These are phyloP conservation scores for Galeruca laticollis DNA, from an alignment of 2,888 invertebrate species.

Conservation along the genomic window DNA sequence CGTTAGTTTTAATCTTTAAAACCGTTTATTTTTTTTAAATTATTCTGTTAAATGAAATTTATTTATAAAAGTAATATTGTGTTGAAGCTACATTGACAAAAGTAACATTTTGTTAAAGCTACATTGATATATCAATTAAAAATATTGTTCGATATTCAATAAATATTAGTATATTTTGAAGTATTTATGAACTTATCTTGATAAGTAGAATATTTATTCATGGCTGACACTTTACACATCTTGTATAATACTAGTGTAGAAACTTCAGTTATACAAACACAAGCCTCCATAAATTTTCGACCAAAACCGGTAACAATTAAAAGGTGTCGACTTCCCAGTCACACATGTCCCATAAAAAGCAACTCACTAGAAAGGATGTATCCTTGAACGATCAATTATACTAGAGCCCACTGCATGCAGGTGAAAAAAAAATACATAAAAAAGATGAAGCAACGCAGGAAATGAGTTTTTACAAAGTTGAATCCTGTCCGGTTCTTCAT, in stretches of 20 bases:
- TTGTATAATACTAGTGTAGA: background rate
- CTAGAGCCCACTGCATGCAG: constrained; percentile 40
- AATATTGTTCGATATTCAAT: too few species aligned
- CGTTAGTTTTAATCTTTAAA: too few species aligned
- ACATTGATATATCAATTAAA: too few species aligned
- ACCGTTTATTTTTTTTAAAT: too few species aligned
- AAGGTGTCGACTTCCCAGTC: constrained; percentile 8
- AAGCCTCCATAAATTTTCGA: background rate
- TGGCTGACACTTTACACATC: background rate
- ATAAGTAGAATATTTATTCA: too few species aligned
- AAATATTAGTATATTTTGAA: too few species aligned
- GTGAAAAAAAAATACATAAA: constrained; percentile 35
- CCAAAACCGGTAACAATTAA: constrained; percentile 21
- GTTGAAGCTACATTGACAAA: too few species aligned
- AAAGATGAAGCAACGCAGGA: constrained; percentile 47
- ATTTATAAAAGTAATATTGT: too few species aligned
- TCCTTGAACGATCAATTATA: constrained; percentile 46
- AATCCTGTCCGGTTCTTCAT: constrained; percentile 52
- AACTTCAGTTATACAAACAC: background rate
- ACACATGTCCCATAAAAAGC: constrained; percentile 29
- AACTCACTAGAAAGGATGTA: constrained; percentile 40
- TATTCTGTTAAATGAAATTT: too few species aligned
- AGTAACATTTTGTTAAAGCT: too few species aligned
- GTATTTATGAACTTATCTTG: too few species aligned
- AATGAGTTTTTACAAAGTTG: constrained; percentile 56